These are phyloP conservation scores for Lordiphosa stackelbergi DNA, from an alignment of 1,140 invertebrate species.

Conservation along the genomic window DNA sequence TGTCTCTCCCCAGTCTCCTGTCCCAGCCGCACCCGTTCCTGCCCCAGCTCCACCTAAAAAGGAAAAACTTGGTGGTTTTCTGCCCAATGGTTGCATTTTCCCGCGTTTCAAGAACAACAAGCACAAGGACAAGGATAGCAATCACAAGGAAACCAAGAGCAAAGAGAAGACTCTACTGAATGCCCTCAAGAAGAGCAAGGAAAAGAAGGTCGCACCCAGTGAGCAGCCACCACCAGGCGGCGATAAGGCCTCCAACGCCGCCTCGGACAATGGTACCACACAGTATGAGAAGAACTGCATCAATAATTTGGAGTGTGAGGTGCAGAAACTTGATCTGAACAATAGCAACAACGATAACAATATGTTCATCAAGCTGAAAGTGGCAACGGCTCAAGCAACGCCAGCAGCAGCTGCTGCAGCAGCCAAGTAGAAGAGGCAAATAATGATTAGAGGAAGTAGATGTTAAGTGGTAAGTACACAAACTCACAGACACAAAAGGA, in stretches of 20 bases:
- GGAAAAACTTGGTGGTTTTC: constrained; percentile 73
- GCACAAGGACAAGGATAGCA: constrained; percentile 72
- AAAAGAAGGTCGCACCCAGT: constrained; percentile 68
- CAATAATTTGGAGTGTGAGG: constrained; percentile 70
- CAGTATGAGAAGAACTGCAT: constrained; percentile 75
- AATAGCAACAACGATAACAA: constrained; percentile 56
- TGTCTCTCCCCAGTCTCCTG: constrained; percentile 2
- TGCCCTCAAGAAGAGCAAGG: constrained; percentile 73
- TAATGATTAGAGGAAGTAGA: constrained; percentile 16
- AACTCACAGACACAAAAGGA: constrained; percentile 2
- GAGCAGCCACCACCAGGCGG: constrained; percentile 42
- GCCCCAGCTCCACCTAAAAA: constrained; percentile 61
- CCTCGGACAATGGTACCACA: constrained; percentile 44
- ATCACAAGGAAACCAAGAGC: constrained; percentile 69
- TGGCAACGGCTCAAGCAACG: constrained; percentile 42
- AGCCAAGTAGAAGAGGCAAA: constrained; percentile 51
- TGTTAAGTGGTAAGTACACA: constrained; percentile 17
- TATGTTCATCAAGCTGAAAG: constrained; percentile 73
- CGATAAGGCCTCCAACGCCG: constrained; percentile 20
- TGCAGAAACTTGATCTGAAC: constrained; percentile 72
- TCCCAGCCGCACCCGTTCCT: constrained; percentile 19
- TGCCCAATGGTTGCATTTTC: constrained; percentile 76
- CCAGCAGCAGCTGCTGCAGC: constrained; percentile 52
- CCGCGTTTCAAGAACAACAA: constrained; percentile 76
- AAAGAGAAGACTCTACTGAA: constrained; percentile 75